Conservation (phyloP, 1,140 invertebrate genomes). For the Capitella teleta region DNA sequence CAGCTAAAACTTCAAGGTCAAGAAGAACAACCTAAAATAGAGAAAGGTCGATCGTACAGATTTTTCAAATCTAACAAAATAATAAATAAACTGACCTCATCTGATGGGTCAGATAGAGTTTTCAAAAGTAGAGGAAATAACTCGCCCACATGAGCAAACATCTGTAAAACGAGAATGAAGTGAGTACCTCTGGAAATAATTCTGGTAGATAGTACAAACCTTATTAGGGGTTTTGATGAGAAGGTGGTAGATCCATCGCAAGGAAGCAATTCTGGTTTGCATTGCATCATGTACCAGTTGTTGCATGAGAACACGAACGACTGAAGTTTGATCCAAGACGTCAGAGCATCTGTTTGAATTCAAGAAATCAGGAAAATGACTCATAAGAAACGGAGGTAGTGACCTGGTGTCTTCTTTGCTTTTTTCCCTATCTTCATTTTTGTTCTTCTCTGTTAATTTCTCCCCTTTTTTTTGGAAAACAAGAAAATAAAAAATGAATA, state of each 20-base stretch:
- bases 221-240: conserved; percentile 50
- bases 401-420: no score
- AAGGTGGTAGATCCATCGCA: conserved; percentile 88
- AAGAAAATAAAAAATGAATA: no score
- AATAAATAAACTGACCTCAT: conserved; percentile 52
- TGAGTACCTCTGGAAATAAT: neutral
- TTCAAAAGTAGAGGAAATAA: conserved; percentile 75
- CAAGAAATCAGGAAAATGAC: no score
- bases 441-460: no score
- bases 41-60: neutral
- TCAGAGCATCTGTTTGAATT: no score
- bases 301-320: conserved; percentile 73
- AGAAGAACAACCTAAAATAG: conserved; percentile 63
- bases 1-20: conserved; percentile 76
- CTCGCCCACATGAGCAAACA: conserved; percentile 69
- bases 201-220: conserved; percentile 21
- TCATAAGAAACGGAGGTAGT: no score
- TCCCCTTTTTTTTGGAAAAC: no score
- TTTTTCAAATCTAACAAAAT: conserved; percentile 4
- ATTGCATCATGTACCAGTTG: conserved; percentile 75
- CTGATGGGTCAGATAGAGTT: conserved; percentile 75
- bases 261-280: conserved; percentile 81
- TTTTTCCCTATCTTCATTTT: no score
- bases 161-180: conserved; percentile 46
- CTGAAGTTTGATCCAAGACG: no score